A percentile compares a stretch with the other conserved stretches of the same genome.
Conservation (phyloP, 2,797 vertebrate genomes). For the Amniataba percoides region DNA sequence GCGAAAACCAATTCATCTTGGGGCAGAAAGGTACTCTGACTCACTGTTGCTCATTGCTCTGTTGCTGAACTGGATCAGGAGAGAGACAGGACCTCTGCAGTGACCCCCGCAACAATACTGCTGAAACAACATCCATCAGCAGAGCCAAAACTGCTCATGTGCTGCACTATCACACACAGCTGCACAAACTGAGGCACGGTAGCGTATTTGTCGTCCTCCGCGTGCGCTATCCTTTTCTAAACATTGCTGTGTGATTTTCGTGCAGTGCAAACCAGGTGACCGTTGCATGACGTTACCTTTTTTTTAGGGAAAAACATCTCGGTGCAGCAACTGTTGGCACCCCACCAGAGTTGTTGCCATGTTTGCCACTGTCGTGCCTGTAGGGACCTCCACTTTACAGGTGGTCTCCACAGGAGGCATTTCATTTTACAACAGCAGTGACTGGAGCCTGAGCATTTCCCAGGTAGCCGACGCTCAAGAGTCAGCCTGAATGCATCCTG, state of each 20-base stretch:
- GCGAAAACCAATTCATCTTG: slow-evolving; percentile 32
- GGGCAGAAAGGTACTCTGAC: slow-evolving; percentile 10
- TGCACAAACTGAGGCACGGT: neutral
- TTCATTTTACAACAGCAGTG: neutral
- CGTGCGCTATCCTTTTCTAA: neutral
- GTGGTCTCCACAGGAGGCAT: neutral
- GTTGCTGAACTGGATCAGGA: slow-evolving; percentile 46
- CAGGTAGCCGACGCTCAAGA: neutral
- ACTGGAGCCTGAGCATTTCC: neutral
- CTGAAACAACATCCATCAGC: slow-evolving; percentile 46
- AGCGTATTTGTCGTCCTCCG: neutral
- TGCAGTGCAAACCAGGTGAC: neutral
- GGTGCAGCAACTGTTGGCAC: neutral
- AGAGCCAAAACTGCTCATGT: slow-evolving; percentile 12
- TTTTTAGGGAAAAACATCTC: neutral
- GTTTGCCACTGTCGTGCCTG: neutral
- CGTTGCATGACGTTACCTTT: neutral
- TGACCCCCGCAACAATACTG: slow-evolving; percentile 36
- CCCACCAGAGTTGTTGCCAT: neutral
- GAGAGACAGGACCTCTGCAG: slow-evolving; percentile 30
- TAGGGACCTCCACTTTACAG: neutral
- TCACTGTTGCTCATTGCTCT: slow-evolving; percentile 29
- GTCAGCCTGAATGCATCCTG: neutral
- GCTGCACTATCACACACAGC: neutral
- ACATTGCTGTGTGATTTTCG: neutral